These are phyloP conservation scores for Elgonia sp. DNA, from an alignment of 2,888 invertebrate species.

Conservation along the genomic window DNA sequence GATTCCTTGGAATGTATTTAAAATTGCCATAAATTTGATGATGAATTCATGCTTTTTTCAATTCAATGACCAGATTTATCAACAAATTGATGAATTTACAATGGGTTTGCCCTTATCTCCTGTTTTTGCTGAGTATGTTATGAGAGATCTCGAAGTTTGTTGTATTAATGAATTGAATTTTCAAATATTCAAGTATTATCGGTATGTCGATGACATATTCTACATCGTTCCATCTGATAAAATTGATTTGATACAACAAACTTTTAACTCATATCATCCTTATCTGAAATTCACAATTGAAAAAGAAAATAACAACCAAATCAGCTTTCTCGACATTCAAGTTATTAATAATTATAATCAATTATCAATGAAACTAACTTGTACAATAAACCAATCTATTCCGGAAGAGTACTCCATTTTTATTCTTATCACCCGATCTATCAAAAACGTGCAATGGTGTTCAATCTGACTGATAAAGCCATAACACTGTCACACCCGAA, in stretches of 20 bases:
- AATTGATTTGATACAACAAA: background rate
- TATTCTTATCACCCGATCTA: no score
- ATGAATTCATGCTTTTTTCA: background rate
- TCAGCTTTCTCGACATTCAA: background rate
- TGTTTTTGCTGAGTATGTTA: conserved; percentile 5
- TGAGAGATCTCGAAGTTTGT: background rate
- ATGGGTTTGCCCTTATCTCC: background rate
- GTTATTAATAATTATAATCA: no score
- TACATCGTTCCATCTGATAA: background rate
- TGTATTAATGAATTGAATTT: background rate
- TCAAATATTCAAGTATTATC: no score
- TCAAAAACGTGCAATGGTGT: no score
- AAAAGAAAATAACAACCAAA: background rate
- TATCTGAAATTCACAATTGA: background rate
- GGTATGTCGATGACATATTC: no score
- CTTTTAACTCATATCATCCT: background rate
- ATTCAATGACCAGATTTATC: background rate
- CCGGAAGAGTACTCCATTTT: no score
- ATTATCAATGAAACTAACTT: no score
- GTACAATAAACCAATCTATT: no score
- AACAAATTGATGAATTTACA: no score
- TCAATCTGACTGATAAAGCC: no score
- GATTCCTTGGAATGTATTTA: background rate
- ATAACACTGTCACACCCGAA: no score
- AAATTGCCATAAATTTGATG: background rate